Conservation (phyloP, 2,113 vertebrate species). For the Lanius ludovicianus region DNA sequence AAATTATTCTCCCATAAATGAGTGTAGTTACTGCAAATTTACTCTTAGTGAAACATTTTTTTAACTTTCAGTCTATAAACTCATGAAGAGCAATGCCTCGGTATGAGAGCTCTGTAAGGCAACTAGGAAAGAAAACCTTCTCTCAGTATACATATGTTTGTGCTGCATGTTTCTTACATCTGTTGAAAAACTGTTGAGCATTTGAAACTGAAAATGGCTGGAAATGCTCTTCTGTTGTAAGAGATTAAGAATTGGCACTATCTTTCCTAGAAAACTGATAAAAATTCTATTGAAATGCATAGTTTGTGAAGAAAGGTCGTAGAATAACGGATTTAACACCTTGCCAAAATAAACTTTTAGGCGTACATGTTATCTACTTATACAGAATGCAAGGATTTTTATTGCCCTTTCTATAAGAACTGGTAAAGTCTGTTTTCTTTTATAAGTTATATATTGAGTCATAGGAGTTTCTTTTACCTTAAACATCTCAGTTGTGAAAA, state of each 20-base stretch:
- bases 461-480: slow-evolving; percentile 9
- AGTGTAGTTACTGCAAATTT: background rate
- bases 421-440: background rate
- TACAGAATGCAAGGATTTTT: background rate
- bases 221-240: background rate
- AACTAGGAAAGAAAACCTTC: background rate
- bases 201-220: background rate
- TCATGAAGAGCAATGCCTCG: background rate
- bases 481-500: background rate
- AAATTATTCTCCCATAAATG: background rate
- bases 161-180: background rate
- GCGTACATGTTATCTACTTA: fast-evolving
- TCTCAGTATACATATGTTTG: background rate
- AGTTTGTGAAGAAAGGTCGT: background rate
- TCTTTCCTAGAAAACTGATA: background rate
- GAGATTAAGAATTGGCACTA: background rate
- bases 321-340: background rate
- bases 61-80: background rate
- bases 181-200: background rate
- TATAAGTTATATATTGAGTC: background rate
- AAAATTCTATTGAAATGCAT: background rate
- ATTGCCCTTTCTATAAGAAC: background rate
- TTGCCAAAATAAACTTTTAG: background rate
- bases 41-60: background rate
- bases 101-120: background rate